phyloP scores from a whole-genome alignment of 2,888 invertebrate species.

The Mythimna lalbum region DNA sequence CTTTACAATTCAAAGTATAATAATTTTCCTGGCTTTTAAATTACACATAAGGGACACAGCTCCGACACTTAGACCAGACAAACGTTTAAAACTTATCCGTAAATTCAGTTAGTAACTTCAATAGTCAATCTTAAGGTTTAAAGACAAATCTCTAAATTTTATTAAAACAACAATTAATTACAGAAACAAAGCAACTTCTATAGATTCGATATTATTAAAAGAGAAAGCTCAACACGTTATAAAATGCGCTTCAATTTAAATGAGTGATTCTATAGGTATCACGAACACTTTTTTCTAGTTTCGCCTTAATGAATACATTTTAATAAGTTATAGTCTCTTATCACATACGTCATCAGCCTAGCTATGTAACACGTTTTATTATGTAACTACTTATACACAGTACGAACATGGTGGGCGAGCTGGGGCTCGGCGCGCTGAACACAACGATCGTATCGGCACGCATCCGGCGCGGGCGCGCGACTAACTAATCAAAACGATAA shows the following conservation, averaged over 20 bases:
- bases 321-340: constrained; percentile 59
- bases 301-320: constrained; percentile 32
- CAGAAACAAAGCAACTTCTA: constrained; percentile 55
- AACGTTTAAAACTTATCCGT: constrained; percentile 37
- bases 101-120: constrained; percentile 41
- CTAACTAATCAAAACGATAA: constrained; percentile 61
- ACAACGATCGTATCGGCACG: constrained; percentile 26
- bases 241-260: constrained; percentile 42
- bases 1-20: neutral
- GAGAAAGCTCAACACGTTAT: constrained; percentile 49
- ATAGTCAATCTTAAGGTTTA: constrained; percentile 32
- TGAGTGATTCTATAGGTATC: constrained; percentile 26
- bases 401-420: constrained; percentile 49
- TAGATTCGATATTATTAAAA: constrained; percentile 45
- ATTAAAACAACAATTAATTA: constrained; percentile 56
- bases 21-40: neutral
- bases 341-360: constrained; percentile 61
- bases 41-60: neutral
- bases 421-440: constrained; percentile 43
- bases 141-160: constrained; percentile 41
- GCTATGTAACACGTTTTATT: constrained; percentile 66
- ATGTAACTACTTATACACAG: constrained; percentile 59
- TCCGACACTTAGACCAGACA: constrained; percentile 2
- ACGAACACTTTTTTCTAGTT: constrained; percentile 29
- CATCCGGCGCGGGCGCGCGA: constrained; percentile 25